Percentiles rank a stretch among this genome's conserved stretches.
These are phyloP conservation scores for Chionoecetes opilio DNA, from an alignment of 1,140 invertebrate genomes.

Conservation along the genomic window DNA sequence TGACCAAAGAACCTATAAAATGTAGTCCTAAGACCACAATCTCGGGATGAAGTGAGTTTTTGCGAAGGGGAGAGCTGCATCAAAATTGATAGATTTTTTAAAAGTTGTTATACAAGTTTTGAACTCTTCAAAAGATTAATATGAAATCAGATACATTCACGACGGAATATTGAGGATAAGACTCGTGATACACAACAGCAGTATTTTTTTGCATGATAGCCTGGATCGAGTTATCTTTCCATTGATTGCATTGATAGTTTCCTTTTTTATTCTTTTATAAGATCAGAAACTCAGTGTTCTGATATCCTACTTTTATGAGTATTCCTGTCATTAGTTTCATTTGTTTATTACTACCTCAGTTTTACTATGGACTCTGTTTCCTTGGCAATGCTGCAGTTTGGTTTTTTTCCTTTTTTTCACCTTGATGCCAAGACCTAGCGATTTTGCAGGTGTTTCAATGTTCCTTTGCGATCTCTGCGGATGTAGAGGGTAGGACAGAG, in stretches of 20 bases:
- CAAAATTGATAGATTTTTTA: slow-evolving; percentile 68
- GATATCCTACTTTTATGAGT: slow-evolving; percentile 72
- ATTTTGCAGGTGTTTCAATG: slow-evolving; percentile 65
- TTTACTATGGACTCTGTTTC: slow-evolving; percentile 70
- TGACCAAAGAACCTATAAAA: slow-evolving; percentile 64
- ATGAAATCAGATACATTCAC: neutral
- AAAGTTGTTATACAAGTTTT: slow-evolving; percentile 64
- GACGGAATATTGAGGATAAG: slow-evolving; percentile 66
- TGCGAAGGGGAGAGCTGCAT: slow-evolving; percentile 76
- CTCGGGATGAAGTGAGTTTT: slow-evolving; percentile 77
- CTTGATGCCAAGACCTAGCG: slow-evolving; percentile 59
- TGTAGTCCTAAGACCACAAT: slow-evolving; percentile 73
- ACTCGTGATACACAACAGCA: slow-evolving; percentile 73
- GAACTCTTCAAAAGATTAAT: slow-evolving; percentile 32
- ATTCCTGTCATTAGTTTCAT: slow-evolving; percentile 72
- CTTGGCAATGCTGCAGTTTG: slow-evolving; percentile 76
- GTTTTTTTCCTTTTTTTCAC: slow-evolving; percentile 48
- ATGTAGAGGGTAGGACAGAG: neutral
- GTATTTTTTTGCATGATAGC: slow-evolving; percentile 74
- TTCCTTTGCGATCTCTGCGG: slow-evolving; percentile 32
- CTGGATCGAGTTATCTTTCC: slow-evolving; percentile 71
- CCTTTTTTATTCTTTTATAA: slow-evolving; percentile 23
- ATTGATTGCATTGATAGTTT: slow-evolving; percentile 70
- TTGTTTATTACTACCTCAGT: slow-evolving; percentile 68
- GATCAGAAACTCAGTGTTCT: slow-evolving; percentile 69